Evolutionary conservation across 37 sponge, comb jelly and placozoan genomes (phyloP), one percentile per base, ranked within the genome.

Genomic region (Aplysina aerophoba): DNA sequence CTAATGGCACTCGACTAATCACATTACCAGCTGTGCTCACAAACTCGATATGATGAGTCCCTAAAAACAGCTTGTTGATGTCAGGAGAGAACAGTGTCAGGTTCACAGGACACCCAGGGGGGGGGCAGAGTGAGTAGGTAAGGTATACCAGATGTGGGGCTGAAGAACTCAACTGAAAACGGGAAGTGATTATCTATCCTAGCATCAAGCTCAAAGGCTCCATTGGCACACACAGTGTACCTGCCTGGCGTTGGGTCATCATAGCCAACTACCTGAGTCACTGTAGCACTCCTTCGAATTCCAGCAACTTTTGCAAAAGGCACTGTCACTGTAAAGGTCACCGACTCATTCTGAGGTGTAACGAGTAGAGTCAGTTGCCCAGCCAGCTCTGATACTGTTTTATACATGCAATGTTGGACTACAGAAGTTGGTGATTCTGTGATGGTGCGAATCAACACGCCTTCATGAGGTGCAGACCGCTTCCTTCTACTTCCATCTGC

Each of bases 41-140:
- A 11, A 44, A 44, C 50, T 44, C 50, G 8, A 44, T 3, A 44
- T 40, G 40, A 24, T 75, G 78, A 38, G 44, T 4, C 16, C 50
- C 38, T 21, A 24, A 19, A 2, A 8, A 36, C 53, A 75, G 54
- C n/a, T 75, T 75, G 78, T 50, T 15, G 12, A 75, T 40, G 2
- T 75, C 24, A 3, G 21, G 44, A 17, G 78, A 36, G 53, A 75
- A 75, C n/a, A 75, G 11, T 36, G 53, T 20, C 25, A 75, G 3
- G 1, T 20, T 38, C 24, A 53, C 41, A 16, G 41, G 21, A 24
- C 78, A 75, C 25, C 78, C 53, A 75, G 78, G 53, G 13, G 78
- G n/a, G 78, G n/a, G 78, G 44, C 15, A 75, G 53, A 75, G 78
- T 36, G n/a, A 40, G 24, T 36, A 75, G 25, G 50, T 44, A 44